Evolutionary conservation across 2,797 vertebrate genomes (phyloP).

Genomic region (Anableps anableps): DNA sequence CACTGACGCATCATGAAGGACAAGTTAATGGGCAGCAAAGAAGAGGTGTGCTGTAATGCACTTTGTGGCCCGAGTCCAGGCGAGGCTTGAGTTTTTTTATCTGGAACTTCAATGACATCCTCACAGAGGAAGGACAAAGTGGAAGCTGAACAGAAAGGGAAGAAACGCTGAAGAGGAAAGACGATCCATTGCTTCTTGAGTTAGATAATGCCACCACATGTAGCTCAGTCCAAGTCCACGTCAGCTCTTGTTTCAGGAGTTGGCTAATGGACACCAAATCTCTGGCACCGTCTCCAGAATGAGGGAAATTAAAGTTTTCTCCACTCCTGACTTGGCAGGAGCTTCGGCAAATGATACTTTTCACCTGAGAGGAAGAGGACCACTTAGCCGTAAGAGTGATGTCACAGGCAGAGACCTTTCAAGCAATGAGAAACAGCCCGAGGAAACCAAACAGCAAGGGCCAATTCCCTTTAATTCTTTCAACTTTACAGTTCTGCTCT

Average conservation of each 20-base stretch:
- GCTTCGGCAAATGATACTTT: constrained; percentile 60
- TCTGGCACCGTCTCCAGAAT: constrained; percentile 55
- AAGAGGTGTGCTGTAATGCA: constrained; percentile 74
- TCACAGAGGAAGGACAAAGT: constrained; percentile 47
- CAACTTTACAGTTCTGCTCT: too few relatives aligned
- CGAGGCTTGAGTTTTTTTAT: constrained; percentile 55
- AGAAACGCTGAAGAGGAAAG: constrained; percentile 50
- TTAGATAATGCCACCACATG: constrained; percentile 56
- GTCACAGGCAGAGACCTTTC: constrained; percentile 49
- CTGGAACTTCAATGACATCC: constrained; percentile 54
- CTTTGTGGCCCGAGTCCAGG: constrained; percentile 73
- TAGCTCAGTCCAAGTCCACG: constrained; percentile 53
- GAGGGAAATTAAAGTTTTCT: constrained; percentile 70
- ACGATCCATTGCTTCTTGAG: constrained; percentile 51
- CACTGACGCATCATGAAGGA: constrained; percentile 66
- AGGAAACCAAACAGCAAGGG: constrained; percentile 39
- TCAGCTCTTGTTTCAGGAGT: constrained; percentile 65
- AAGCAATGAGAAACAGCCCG: constrained; percentile 37
- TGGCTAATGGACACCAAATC: constrained; percentile 72
- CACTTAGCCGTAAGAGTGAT: constrained; percentile 39
- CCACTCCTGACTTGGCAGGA: constrained; percentile 73
- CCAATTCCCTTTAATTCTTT: too few relatives aligned
- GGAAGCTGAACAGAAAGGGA: constrained; percentile 29
- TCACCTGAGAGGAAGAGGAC: constrained; percentile 61
- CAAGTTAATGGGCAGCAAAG: constrained; percentile 68